A percentile compares a stretch with the other conserved stretches of the same genome.
Conservation (phyloP, 1,140 invertebrate species). For the Drosophila pandora region DNA sequence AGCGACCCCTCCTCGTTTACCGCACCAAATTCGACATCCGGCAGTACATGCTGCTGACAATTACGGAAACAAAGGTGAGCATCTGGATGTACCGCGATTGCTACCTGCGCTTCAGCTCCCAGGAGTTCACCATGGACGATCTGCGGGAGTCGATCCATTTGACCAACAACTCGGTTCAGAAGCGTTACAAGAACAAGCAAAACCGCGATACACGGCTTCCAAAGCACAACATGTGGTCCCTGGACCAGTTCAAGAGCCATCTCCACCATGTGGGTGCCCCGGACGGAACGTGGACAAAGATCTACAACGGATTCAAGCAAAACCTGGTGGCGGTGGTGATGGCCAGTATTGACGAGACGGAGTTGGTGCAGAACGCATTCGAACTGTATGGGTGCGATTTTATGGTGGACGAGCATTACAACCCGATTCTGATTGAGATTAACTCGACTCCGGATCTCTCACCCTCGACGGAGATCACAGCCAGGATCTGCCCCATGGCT, state of each 20-base stretch:
- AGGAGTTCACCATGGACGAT: slow-evolving; percentile 92
- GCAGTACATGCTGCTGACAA: slow-evolving; percentile 95
- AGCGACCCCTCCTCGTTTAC: slow-evolving; percentile 92
- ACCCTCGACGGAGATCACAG: slow-evolving; percentile 92
- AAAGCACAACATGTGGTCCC: slow-evolving; percentile 94
- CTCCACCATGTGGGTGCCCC: slow-evolving; percentile 84
- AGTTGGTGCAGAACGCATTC: slow-evolving; percentile 91
- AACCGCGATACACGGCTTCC: slow-evolving; percentile 88
- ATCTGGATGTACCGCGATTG: slow-evolving; percentile 96
- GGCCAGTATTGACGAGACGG: slow-evolving; percentile 90
- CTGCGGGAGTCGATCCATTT: slow-evolving; percentile 95
- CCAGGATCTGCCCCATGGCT: slow-evolving; percentile 91
- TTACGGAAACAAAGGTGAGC: slow-evolving; percentile 89
- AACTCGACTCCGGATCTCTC: slow-evolving; percentile 95
- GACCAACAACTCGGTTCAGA: slow-evolving; percentile 96
- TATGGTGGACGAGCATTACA: slow-evolving; percentile 92
- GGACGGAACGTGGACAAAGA: slow-evolving; percentile 86
- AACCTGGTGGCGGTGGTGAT: slow-evolving; percentile 92
- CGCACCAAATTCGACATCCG: slow-evolving; percentile 97
- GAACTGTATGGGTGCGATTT: slow-evolving; percentile 97
- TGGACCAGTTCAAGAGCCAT: slow-evolving; percentile 89
- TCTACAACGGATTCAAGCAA: slow-evolving; percentile 94
- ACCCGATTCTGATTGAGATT: slow-evolving; percentile 96
- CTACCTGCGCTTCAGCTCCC: slow-evolving; percentile 95
- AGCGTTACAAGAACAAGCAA: slow-evolving; percentile 89